These are phyloP conservation scores for Bactericera cockerelli DNA, from an alignment of 1,140 invertebrate genomes.

Conservation along the genomic window DNA sequence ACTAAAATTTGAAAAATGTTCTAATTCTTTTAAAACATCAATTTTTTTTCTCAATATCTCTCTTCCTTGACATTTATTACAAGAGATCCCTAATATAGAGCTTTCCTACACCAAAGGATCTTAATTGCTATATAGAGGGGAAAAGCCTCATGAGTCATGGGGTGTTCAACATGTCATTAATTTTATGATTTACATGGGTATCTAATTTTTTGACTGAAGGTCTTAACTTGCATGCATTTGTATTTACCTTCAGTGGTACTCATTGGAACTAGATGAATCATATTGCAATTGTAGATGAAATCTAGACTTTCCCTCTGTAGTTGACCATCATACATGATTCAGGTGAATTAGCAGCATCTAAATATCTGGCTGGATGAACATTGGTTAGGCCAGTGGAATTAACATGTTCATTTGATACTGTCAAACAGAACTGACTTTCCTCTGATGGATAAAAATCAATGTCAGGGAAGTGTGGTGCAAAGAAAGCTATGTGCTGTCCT, in stretches of 20 bases:
- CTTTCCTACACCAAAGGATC: no score
- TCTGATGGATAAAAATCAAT: slow-evolving; percentile 67
- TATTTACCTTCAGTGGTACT: slow-evolving; percentile 37
- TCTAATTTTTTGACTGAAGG: no score
- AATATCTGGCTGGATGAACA: slow-evolving; percentile 31
- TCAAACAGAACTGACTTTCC: slow-evolving; percentile 40
- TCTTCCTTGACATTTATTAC: no score
- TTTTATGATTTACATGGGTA: no score
- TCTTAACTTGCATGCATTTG: no score
- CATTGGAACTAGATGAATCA: slow-evolving; percentile 66
- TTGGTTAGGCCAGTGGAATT: slow-evolving; percentile 41
- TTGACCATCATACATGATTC: slow-evolving; percentile 22
- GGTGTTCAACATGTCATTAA: no score
- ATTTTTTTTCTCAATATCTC: not conserved
- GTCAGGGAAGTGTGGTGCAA: slow-evolving; percentile 51
- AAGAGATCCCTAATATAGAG: no score
- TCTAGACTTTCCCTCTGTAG: slow-evolving; percentile 42
- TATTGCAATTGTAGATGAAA: slow-evolving; percentile 65
- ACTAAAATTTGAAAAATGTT: not conserved
- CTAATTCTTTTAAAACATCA: not conserved
- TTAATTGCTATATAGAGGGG: no score
- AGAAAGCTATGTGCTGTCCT: slow-evolving; percentile 62
- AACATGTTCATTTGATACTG: slow-evolving; percentile 51
- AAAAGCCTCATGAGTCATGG: no score
- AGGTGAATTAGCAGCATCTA: slow-evolving; percentile 18